A percentile compares a stretch with the other conserved stretches of the same genome.
Conservation (phyloP, 2,888 invertebrate species). For the Rhamphomyia laevipes region DNA sequence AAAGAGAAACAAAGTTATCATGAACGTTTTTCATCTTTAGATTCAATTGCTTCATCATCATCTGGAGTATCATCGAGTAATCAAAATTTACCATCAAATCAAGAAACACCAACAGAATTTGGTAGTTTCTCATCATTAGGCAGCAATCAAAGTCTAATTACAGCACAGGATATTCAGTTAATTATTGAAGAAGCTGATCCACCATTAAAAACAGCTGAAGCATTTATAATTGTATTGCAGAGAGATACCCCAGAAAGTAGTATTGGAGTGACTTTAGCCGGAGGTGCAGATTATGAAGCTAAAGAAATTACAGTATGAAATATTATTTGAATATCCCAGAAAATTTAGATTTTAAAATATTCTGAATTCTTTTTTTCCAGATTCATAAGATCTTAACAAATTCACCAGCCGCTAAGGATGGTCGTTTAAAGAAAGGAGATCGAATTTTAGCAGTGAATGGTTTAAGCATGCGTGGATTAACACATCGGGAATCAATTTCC, state of each 20-base stretch:
- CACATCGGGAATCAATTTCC: slow-evolving; percentile 76
- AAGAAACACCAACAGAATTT: slow-evolving; percentile 36
- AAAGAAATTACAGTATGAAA: slow-evolving; percentile 74
- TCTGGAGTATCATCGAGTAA: slow-evolving; percentile 36
- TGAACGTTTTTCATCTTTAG: slow-evolving; percentile 36
- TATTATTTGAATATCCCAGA: neutral
- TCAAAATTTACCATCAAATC: slow-evolving; percentile 31
- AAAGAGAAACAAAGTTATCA: slow-evolving; percentile 23
- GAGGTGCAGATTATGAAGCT: slow-evolving; percentile 81
- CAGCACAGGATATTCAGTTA: slow-evolving; percentile 46
- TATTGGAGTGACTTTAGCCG: slow-evolving; percentile 78
- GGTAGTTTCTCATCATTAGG: slow-evolving; percentile 38
- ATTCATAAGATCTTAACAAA: slow-evolving; percentile 78
- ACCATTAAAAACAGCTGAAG: slow-evolving; percentile 48
- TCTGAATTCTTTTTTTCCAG: slow-evolving; percentile 37
- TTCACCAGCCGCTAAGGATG: slow-evolving; percentile 78
- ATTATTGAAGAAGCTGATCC: slow-evolving; percentile 55
- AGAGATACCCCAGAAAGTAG: slow-evolving; percentile 58
- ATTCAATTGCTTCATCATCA: slow-evolving; percentile 36
- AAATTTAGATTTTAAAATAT: neutral
- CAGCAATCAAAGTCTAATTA: slow-evolving; percentile 38
- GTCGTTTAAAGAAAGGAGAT: slow-evolving; percentile 74
- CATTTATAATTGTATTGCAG: slow-evolving; percentile 52
- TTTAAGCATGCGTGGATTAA: slow-evolving; percentile 65
- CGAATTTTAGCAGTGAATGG: slow-evolving; percentile 84